phyloP scores from a whole-genome alignment of 2,888 invertebrate genomes.

The Creontiades dilutus region DNA sequence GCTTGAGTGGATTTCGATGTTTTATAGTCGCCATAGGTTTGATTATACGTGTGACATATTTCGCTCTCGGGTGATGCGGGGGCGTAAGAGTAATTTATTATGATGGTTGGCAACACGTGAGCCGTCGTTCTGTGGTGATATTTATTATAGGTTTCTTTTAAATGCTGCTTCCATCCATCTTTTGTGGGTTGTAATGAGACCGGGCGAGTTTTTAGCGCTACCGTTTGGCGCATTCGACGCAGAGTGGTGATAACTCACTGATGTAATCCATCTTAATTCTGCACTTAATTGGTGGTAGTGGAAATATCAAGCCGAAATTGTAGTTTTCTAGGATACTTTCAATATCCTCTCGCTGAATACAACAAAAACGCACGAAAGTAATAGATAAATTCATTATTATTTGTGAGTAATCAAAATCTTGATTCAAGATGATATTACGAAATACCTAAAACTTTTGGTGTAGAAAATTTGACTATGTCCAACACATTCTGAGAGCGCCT shows the following conservation, averaged over 20 bases:
- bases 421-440: no score
- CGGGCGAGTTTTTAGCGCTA: not conserved
- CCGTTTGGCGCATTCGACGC: not conserved
- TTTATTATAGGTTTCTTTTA: not conserved
- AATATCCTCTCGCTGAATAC: no score
- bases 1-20: constrained; percentile 60
- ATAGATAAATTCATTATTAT: no score
- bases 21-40: not conserved
- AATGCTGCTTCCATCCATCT: constrained; percentile 27
- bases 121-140: not conserved
- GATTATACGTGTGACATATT: constrained; percentile 33
- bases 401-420: no score
- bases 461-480: no score
- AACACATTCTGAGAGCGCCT: no score
- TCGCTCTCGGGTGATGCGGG: not conserved
- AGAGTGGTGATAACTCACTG: not conserved
- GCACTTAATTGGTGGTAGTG: no score
- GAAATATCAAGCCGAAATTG: no score
- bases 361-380: no score
- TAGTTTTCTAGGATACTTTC: no score
- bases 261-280: no score
- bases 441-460: no score
- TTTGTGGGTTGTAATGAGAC: not conserved
- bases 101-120: constrained; percentile 44
- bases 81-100: constrained; percentile 10